phyloP scores from a whole-genome alignment of 2,113 vertebrate species.

The Copsychus sechellarum region DNA sequence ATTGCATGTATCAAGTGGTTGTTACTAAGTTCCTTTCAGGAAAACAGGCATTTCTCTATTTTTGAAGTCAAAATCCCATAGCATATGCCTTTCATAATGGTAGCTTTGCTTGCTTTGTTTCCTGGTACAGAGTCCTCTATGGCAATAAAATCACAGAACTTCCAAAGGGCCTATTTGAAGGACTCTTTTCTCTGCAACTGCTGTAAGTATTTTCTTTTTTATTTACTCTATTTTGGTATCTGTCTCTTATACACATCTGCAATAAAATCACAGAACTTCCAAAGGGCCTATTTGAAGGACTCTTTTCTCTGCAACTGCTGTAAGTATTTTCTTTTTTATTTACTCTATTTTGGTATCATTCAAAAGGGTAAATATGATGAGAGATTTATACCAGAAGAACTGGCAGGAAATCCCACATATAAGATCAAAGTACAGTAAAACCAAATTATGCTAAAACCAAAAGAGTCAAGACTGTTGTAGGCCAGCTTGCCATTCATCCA shows the following conservation, averaged over 20 bases:
- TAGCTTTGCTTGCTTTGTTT: background rate
- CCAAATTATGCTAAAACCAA: background rate
- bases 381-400: background rate
- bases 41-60: background rate
- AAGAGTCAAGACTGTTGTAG: background rate
- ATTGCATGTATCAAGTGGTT: background rate
- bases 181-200: conserved; percentile 93
- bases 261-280: conserved; percentile 99
- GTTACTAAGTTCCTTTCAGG: background rate
- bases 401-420: background rate
- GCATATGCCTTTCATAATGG: background rate
- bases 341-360: background rate
- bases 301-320: conserved; percentile 95
- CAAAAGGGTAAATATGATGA: background rate
- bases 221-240: background rate
- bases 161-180: conserved; percentile 94
- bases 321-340: conserved; percentile 78
- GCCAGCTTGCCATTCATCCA: background rate
- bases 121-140: conserved; percentile 87
- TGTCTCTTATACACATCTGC: too few relatives aligned
- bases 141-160: conserved; percentile 99
- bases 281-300: conserved; percentile 93
- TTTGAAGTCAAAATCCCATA: background rate
- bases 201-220: conserved; percentile 84
- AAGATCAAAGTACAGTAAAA: background rate